A percentile compares a stretch with the other conserved stretches of the same genome.
Evolutionary conservation across 2,888 invertebrate genomes (phyloP).

Genomic region (Monochamus alternatus): DNA sequence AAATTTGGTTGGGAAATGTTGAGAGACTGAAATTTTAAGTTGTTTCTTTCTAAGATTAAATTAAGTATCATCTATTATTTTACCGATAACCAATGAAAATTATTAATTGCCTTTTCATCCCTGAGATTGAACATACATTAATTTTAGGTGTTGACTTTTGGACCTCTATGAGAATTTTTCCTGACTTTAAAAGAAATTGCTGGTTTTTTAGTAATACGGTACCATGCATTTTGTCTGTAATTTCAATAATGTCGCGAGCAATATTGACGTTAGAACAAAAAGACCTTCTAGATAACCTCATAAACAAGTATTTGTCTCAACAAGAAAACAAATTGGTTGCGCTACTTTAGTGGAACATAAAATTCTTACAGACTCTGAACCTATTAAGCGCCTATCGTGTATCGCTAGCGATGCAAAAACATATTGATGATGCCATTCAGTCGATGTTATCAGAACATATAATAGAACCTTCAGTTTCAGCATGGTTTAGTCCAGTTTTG

Average conservation of each 20-base stretch:
- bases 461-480: slow-evolving; percentile 27
- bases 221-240: neutral
- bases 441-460: slow-evolving; percentile 14
- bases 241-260: neutral
- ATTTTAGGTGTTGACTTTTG: slow-evolving; percentile 39
- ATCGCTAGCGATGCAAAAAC: slow-evolving; percentile 18
- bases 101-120: slow-evolving; percentile 22
- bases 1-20: slow-evolving; percentile 26
- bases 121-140: slow-evolving; percentile 20
- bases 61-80: too few relatives aligned
- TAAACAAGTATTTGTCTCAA: neutral
- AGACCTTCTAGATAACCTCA: neutral
- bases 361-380: slow-evolving; percentile 26
- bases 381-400: slow-evolving; percentile 36
- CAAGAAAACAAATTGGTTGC: slow-evolving; percentile 8
- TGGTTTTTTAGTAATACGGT: slow-evolving; percentile 2
- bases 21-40: neutral
- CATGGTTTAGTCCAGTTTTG: neutral
- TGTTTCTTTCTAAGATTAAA: neutral
- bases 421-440: slow-evolving; percentile 13
- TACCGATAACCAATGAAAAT: neutral
- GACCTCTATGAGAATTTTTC: slow-evolving; percentile 26
- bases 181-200: slow-evolving; percentile 15
- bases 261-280: neutral
- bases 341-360: slow-evolving; percentile 22